A percentile compares a stretch with the other conserved stretches of the same genome.
phyloP scores from a whole-genome alignment of 2,113 vertebrate species.

The Redunca redunca region DNA sequence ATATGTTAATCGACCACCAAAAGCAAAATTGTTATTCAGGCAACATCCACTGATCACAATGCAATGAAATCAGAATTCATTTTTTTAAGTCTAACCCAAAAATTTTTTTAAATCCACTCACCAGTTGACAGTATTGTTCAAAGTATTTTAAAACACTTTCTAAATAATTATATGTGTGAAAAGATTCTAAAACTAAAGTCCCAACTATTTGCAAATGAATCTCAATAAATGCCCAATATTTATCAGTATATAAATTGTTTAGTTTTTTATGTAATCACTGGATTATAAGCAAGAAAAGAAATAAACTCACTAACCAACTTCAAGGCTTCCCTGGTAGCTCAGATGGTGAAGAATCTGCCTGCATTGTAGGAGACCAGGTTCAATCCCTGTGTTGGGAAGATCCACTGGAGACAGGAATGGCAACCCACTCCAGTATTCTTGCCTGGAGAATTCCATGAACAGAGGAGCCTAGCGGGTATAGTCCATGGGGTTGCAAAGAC shows the following conservation, averaged over 20 bases:
- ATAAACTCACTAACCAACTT: background rate
- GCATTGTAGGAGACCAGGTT: background rate
- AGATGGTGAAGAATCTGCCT: background rate
- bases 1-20: background rate
- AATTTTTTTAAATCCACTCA: background rate
- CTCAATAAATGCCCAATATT: background rate
- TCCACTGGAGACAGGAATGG: background rate
- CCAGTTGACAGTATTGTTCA: background rate
- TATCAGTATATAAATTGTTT: background rate
- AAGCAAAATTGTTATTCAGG: background rate
- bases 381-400: background rate
- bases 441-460: background rate
- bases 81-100: background rate
- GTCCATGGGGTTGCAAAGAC: background rate
- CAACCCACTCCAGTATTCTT: background rate
- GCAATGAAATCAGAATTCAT: background rate
- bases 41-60: background rate
- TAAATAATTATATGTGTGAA: background rate
- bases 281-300: background rate
- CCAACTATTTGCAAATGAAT: background rate
- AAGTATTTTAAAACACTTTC: background rate
- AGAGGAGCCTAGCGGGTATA: background rate
- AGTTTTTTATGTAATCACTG: background rate
- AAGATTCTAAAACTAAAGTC: background rate
- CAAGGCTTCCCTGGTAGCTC: background rate